Conservation (phyloP, 64 coral and sea anemone genomes). For the Montipora cactus region DNA sequence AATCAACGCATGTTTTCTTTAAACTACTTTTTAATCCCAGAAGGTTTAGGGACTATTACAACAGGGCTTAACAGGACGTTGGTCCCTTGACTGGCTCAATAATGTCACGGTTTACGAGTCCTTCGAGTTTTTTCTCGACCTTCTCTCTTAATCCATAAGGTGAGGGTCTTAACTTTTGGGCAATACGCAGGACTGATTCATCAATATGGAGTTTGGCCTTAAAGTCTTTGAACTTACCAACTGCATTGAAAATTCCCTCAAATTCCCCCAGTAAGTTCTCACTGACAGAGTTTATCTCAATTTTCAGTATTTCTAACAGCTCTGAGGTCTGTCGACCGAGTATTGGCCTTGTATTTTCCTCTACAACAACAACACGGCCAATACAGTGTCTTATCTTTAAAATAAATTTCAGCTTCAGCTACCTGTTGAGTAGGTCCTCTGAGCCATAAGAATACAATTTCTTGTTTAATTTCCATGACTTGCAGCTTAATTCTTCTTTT, state of each 20-base stretch:
- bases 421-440: constrained; percentile 31
- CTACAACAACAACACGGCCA: constrained; percentile 29
- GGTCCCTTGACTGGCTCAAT: constrained; percentile 42
- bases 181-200: neutral
- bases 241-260: neutral
- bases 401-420: constrained; percentile 62
- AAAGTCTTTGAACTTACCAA: neutral
- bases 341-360: constrained; percentile 31
- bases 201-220: neutral
- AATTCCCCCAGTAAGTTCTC: constrained; percentile 23
- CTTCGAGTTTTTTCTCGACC: neutral
- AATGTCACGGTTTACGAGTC: constrained; percentile 22
- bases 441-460: constrained; percentile 64
- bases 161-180: neutral
- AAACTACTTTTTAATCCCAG: neutral
- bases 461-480: neutral
- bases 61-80: neutral
- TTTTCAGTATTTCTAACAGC: neutral
- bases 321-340: constrained; percentile 13
- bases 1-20: too few species aligned
- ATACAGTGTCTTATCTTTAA: constrained; percentile 24
- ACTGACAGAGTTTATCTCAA: constrained; percentile 5
- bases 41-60: neutral
- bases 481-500: constrained; percentile 26
- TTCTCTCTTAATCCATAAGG: neutral